Evolutionary conservation across 1,140 invertebrate species (phyloP).

Genomic region (Pantala flavescens): DNA sequence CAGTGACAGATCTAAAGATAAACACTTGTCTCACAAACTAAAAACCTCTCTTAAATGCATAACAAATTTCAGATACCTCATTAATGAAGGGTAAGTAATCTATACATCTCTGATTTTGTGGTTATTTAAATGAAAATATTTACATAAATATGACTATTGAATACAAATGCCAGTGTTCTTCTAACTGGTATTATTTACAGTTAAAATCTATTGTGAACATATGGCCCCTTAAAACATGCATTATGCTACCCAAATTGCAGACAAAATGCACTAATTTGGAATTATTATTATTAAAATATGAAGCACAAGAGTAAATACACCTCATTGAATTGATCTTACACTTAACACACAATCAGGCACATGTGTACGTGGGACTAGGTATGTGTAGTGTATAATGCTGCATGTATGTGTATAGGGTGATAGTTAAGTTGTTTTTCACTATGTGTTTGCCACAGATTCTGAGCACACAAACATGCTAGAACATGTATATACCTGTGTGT

Average conservation of each 20-base stretch:
- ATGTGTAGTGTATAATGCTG: background rate
- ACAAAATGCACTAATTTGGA: slow-evolving; percentile 13
- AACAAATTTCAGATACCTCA: background rate
- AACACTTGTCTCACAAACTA: background rate
- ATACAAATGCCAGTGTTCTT: background rate
- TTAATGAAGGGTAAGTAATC: background rate
- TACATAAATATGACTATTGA: background rate
- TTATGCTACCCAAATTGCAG: slow-evolving; percentile 14
- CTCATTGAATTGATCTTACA: background rate
- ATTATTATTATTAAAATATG: slow-evolving; percentile 13
- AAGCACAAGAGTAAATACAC: slow-evolving; percentile 16
- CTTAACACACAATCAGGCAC: slow-evolving; percentile 17
- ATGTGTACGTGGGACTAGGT: background rate
- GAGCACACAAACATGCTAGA: too few species aligned
- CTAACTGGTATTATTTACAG: slow-evolving; percentile 14
- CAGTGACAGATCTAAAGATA: background rate
- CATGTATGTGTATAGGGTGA: background rate
- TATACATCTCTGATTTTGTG: background rate
- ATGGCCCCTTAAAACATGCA: slow-evolving; percentile 15
- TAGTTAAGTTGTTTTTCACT: too few species aligned
- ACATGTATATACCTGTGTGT: slow-evolving; percentile 12
- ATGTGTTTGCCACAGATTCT: too few species aligned
- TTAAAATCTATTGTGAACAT: slow-evolving; percentile 5
- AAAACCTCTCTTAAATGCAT: background rate
- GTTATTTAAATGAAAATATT: background rate